A percentile compares a stretch with the other conserved stretches of the same genome.
Evolutionary conservation across 2,888 invertebrate genomes (phyloP).

Genomic region (Thymelicus lineola): DNA sequence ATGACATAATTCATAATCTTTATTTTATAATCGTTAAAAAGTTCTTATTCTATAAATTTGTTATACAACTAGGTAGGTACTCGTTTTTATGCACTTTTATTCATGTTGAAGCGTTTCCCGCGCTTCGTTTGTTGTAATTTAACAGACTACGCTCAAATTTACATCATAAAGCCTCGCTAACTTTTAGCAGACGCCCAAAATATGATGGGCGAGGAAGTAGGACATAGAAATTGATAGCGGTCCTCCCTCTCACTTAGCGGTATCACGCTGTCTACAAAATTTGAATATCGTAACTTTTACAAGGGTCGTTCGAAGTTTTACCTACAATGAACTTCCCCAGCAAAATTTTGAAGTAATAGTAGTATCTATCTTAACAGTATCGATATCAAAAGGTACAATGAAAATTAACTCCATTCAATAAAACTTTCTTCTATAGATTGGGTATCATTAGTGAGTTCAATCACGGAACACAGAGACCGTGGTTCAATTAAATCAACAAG

Average conservation of each 20-base stretch:
- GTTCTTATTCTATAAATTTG: too few species aligned
- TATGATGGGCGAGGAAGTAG: slow-evolving; percentile 36
- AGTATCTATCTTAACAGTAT: slow-evolving; percentile 6
- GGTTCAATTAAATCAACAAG: too few species aligned
- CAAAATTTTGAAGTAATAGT: not conserved
- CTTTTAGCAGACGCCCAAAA: slow-evolving; percentile 47
- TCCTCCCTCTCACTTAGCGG: slow-evolving; percentile 42
- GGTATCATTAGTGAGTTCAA: not conserved
- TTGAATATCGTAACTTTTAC: slow-evolving; percentile 22
- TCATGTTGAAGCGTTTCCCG: too few species aligned
- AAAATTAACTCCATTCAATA: not conserved
- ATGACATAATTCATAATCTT: too few species aligned
- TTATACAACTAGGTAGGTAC: too few species aligned
- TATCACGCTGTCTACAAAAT: slow-evolving; percentile 27
- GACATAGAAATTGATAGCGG: slow-evolving; percentile 50
- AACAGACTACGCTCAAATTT: not conserved
- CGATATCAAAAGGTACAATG: slow-evolving; percentile 16
- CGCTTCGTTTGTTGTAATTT: not conserved
- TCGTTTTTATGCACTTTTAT: too few species aligned
- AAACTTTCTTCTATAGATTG: not conserved
- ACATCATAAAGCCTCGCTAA: slow-evolving; percentile 42
- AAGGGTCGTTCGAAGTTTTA: slow-evolving; percentile 23
- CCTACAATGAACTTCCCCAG: slow-evolving; percentile 4
- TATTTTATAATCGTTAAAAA: too few species aligned
- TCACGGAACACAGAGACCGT: too few species aligned